Percentiles rank a stretch among this genome's conserved stretches.
Evolutionary conservation across 2,113 vertebrate genomes (phyloP).

Genomic region (Trachemys scripta): DNA sequence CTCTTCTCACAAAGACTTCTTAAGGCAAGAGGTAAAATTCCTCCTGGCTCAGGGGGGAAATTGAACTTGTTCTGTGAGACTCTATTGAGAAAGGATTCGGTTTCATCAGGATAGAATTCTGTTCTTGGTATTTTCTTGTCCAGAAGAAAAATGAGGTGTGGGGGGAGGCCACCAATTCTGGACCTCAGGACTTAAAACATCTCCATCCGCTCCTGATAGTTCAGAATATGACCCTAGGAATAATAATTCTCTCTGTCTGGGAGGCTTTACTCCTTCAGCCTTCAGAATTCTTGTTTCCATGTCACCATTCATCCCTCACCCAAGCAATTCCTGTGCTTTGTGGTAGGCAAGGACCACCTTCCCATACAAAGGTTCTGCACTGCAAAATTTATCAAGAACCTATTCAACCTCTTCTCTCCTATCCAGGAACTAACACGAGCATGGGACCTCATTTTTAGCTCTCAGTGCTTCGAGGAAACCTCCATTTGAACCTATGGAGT

Average conservation of each 20-base stretch:
- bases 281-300: neutral
- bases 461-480: neutral
- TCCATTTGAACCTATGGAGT: neutral
- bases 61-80: neutral
- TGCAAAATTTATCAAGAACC: neutral
- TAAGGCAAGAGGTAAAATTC: neutral
- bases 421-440: neutral
- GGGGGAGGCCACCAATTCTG: neutral
- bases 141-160: neutral
- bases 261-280: neutral
- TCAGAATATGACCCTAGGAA: neutral
- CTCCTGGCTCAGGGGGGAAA: too few relatives aligned
- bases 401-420: neutral
- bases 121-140: too few relatives aligned
- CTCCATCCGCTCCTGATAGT: neutral
- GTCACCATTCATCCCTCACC: neutral
- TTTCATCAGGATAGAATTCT: neutral
- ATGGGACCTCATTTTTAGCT: neutral
- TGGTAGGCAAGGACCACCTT: neutral
- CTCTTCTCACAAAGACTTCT: neutral
- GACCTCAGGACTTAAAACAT: neutral
- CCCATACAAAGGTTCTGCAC: neutral
- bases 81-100: neutral
- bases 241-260: neutral
- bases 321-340: neutral